These are phyloP conservation scores for Hylaeus anthracinus DNA, from an alignment of 1,140 invertebrate genomes.

Conservation along the genomic window DNA sequence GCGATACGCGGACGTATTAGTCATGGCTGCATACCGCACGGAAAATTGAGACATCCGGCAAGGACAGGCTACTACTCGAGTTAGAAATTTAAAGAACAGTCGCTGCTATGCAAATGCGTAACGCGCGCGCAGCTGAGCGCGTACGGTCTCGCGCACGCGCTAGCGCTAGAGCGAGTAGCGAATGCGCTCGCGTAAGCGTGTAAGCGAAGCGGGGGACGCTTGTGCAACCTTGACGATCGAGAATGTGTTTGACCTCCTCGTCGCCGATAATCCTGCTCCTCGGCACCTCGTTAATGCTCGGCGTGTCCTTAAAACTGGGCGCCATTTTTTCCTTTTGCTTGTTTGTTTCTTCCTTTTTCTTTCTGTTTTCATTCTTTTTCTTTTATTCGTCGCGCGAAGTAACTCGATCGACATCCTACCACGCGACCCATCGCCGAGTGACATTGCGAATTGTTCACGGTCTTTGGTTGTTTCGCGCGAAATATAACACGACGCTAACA, in stretches of 20 bases:
- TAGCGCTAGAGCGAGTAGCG: not conserved
- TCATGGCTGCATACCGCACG: constrained; percentile 51
- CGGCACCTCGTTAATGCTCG: constrained; percentile 52
- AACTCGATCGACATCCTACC: constrained; percentile 28
- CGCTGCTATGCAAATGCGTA: constrained; percentile 32
- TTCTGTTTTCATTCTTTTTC: not conserved
- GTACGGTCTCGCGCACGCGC: not conserved
- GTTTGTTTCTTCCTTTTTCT: not conserved
- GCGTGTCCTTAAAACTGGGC: constrained; percentile 53
- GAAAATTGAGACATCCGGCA: constrained; percentile 65
- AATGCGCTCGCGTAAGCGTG: not conserved
- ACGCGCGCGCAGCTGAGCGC: constrained; percentile 12
- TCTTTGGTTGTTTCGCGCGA: not conserved
- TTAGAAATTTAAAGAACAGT: constrained; percentile 58
- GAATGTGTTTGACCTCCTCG: constrained; percentile 54
- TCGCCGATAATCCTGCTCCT: constrained; percentile 52
- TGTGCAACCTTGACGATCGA: constrained; percentile 61
- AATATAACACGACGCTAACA: not conserved
- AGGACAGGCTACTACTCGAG: constrained; percentile 43
- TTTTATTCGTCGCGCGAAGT: not conserved
- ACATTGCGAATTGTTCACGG: not conserved
- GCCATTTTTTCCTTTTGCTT: constrained; percentile 1
- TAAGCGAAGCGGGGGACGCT: constrained; percentile 6
- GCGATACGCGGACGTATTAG: constrained; percentile 56
- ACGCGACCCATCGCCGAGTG: not conserved